These are phyloP conservation scores for Brachylomia viminalis DNA, from an alignment of 2,888 invertebrate species.

Conservation along the genomic window DNA sequence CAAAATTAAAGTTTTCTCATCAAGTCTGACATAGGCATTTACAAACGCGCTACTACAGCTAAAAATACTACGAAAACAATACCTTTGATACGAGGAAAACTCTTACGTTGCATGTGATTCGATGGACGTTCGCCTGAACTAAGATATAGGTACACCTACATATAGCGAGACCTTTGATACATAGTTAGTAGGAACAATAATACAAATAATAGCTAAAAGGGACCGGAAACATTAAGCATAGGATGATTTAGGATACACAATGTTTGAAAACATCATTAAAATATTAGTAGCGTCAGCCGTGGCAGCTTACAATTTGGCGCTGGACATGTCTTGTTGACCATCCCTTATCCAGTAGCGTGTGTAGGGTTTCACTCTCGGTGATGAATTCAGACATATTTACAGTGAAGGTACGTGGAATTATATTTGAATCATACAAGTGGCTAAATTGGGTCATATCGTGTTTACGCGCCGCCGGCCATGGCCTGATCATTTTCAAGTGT, in stretches of 20 bases:
- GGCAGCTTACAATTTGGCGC: slow-evolving; percentile 28
- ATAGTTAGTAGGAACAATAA: no score
- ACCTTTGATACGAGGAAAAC: slow-evolving; percentile 2
- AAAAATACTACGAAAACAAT: slow-evolving; percentile 29
- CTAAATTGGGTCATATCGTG: slow-evolving; percentile 66
- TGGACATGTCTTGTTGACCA: not conserved
- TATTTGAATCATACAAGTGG: slow-evolving; percentile 65
- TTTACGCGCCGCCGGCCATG: slow-evolving; percentile 66
- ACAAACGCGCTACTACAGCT: slow-evolving; percentile 40
- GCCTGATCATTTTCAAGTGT: slow-evolving; percentile 70
- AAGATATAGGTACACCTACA: not conserved
- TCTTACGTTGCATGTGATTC: not conserved
- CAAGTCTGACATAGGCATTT: slow-evolving; percentile 32
- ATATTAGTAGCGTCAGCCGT: slow-evolving; percentile 21
- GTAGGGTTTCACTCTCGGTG: slow-evolving; percentile 33
- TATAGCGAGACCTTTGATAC: not conserved
- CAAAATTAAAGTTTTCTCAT: slow-evolving; percentile 35
- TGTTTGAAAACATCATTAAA: slow-evolving; percentile 19
- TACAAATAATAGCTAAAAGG: not conserved
- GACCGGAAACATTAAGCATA: slow-evolving; percentile 11
- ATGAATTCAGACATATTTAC: slow-evolving; percentile 44
- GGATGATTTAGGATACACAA: slow-evolving; percentile 11
- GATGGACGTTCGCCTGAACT: not conserved
- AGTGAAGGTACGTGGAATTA: slow-evolving; percentile 33
- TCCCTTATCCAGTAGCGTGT: slow-evolving; percentile 30